Percentiles rank a stretch among this genome's conserved stretches.
These are phyloP conservation scores for Anadara kagoshimensis DNA, from an alignment of 1,140 invertebrate genomes.

Conservation along the genomic window DNA sequence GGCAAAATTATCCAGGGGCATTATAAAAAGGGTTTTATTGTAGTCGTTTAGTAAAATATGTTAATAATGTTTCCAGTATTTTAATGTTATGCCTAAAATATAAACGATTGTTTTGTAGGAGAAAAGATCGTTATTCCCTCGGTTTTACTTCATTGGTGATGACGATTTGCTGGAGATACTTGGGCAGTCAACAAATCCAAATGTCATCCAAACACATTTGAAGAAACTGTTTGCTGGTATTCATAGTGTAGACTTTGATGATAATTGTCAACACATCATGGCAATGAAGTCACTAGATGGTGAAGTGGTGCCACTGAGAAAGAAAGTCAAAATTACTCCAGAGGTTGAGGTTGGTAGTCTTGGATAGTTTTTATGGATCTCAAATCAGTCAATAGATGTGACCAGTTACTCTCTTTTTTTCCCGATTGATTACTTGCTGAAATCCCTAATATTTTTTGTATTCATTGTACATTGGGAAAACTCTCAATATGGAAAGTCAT, in stretches of 20 bases:
- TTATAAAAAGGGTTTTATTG: too few relatives aligned
- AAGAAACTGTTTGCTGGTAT: slow-evolving; percentile 97
- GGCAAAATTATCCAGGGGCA: too few relatives aligned
- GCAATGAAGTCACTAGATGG: slow-evolving; percentile 88
- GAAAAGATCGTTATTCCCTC: slow-evolving; percentile 93
- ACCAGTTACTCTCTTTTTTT: too few relatives aligned
- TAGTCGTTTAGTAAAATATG: too few relatives aligned
- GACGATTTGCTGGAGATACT: slow-evolving; percentile 96
- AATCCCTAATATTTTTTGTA: too few relatives aligned
- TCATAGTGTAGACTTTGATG: slow-evolving; percentile 81
- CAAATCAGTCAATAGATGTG: too few relatives aligned
- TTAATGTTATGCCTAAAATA: too few relatives aligned
- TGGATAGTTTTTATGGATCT: too few relatives aligned
- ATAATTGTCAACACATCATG: slow-evolving; percentile 80
- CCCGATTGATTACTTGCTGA: too few relatives aligned
- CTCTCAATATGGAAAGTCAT: too few relatives aligned
- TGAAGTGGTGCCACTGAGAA: slow-evolving; percentile 86
- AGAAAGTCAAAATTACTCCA: slow-evolving; percentile 84
- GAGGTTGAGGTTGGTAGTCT: slow-evolving; percentile 84
- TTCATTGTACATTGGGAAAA: too few relatives aligned
- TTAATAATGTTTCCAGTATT: too few relatives aligned
- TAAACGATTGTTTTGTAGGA: slow-evolving; percentile 78
- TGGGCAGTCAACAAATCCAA: slow-evolving; percentile 88
- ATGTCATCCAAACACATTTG: slow-evolving; percentile 92
- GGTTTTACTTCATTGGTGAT: slow-evolving; percentile 97